Base-by-base conservation (phyloP, 2,113 vertebrate species). In the Alligator sinensis region DNA sequence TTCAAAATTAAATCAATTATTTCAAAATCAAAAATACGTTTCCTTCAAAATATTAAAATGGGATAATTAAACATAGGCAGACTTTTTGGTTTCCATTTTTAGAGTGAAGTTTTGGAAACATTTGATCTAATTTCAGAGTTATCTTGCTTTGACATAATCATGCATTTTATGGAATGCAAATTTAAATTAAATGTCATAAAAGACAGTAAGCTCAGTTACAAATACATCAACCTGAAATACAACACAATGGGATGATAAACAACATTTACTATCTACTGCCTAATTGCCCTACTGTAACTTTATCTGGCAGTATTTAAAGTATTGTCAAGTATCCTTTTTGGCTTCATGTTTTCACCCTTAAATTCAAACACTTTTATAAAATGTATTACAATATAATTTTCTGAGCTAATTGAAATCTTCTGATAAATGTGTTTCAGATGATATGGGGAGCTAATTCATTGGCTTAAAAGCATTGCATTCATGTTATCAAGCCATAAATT, bases 171-270 rank as follows among this genome's bases (percentile, higher is more conserved):
- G 82, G 25, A 3, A 2, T 9, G 7, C 30, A 34, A 70, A 19
- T 79, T 77, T 28, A 27, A 74, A n/a, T 30, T 21, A 92, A 96
- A 94, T 86, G 84, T 79, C 93, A 95, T 59, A 87, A 94, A 94
- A 96, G 95, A 75, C 18, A 93, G 28, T 93, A 96, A 96, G 95
- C 90, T 38, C 80, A 86, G 89, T 88, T 92, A 80, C 70, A 77
- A 94, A 93, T 28, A 77, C 3, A 70, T 70, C 8, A 38, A 25
- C 34, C 82, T 94, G 92, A 95, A 95, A 94, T 78, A 92, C 95
- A 95, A 57, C 87, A 66, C 59, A 80, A 72, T 87, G 62, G 4
- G 87, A 60, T 86, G 86, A 75, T 74, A 85, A 79, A 82, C 86
- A 70, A 72, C 84, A 91, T 15, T 4, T 64, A 79, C 78, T 62